Percentiles rank a stretch among this genome's conserved stretches.
Evolutionary conservation across 1,140 invertebrate species (phyloP).

Genomic region (Portunus trituberculatus): DNA sequence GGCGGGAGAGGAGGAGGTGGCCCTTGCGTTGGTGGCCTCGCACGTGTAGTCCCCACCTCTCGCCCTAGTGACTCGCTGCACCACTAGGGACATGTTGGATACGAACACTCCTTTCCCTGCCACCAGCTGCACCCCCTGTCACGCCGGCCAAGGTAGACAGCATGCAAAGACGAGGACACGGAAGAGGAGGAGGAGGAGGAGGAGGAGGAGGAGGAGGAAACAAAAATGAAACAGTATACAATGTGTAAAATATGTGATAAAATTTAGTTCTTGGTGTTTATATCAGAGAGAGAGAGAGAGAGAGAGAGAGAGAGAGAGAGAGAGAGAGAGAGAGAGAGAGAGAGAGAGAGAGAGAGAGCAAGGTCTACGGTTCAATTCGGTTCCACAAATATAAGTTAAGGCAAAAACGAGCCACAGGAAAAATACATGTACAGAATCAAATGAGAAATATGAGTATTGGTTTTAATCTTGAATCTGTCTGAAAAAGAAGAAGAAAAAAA

Average conservation of each 20-base stretch:
- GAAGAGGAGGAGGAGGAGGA: not conserved
- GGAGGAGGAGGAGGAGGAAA: not conserved
- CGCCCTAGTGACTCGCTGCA: constrained; percentile 88
- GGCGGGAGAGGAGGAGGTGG: constrained; percentile 90
- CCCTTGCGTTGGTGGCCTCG: constrained; percentile 92
- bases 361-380: not conserved
- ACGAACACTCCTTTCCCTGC: constrained; percentile 90
- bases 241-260: not conserved
- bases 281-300: not conserved
- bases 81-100: constrained; percentile 88
- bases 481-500: too few species aligned
- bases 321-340: not conserved
- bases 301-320: not conserved
- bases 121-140: constrained; percentile 81
- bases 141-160: not conserved
- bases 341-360: not conserved
- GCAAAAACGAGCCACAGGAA: too few species aligned
- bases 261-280: not conserved
- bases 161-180: not conserved
- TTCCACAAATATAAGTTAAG: too few species aligned
- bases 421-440: too few species aligned
- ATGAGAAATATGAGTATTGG: too few species aligned
- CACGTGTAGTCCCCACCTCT: constrained; percentile 93
- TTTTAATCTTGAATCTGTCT: too few species aligned
- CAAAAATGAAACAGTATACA: not conserved